Evolutionary conservation across 2,797 vertebrate species (phyloP), one percentile per base, ranked within the genome.

Genomic region (Diglossa cyanea): DNA sequence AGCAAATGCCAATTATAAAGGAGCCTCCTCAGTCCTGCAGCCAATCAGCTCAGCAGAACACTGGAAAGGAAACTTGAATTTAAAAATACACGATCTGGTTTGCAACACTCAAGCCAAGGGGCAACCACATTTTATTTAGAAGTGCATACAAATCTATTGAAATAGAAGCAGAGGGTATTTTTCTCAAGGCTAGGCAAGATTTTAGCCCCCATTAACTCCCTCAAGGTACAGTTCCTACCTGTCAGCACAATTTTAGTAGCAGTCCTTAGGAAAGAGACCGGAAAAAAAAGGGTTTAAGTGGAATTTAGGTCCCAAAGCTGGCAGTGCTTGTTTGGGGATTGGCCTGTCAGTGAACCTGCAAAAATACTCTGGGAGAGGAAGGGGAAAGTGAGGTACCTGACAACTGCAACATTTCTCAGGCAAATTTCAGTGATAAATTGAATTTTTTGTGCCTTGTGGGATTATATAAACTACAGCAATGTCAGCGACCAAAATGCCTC

Each of bases 11-110:
- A 83, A 28, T 86, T 81, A 61, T 26, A 76, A 77, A 95, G 94
- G 92, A 95, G 88, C 72, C 51, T 85, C 91, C 78, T 94, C 71
- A 40, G 72, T 39, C 70, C 55, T 31, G 37, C 0, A 33, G 88
- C 95, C 95, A 96, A 96, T 96, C 90, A 85, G 85, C 78, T 88
- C 67, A 83, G 28, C 77, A 78, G 91, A 88, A 39, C 44, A 24
- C 75, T 84, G 92, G 60, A 96, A 86, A 96, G 94, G 95, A 97
- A 96, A 91, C 85, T 37, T 75, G 61, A 72, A 92, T 91, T 94
- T 94, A 95, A 93, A 96, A 94, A 95, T 93, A 93, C 11, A 63
- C 53, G 14, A 40, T 45, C 77, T 88, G 72, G 91, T 94, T 94
- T 88, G 96, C 94, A 93, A 83, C 72, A 17, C 84, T 31, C 40